Conservation (phyloP, 1,140 invertebrate genomes). For the Papilio polytes region DNA sequence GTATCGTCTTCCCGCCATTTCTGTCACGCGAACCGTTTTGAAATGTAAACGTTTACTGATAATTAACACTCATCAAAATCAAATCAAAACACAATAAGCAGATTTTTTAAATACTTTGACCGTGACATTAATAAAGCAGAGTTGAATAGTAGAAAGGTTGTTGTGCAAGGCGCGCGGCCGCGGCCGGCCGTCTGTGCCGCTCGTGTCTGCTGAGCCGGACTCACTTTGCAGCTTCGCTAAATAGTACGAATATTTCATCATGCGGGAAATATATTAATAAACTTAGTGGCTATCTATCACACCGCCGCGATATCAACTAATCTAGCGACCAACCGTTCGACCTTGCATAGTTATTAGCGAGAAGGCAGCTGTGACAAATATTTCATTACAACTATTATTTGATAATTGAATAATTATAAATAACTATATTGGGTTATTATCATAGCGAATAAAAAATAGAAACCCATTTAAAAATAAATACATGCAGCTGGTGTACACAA, state of each 20-base stretch:
- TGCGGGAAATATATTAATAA: constrained; percentile 37
- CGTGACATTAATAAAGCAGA: neutral
- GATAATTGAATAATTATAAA: too few species aligned
- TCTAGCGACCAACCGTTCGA: neutral
- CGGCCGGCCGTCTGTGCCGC: neutral
- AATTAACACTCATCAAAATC: neutral
- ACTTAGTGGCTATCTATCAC: constrained; percentile 31
- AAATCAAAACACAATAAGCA: neutral
- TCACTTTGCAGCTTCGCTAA: constrained; percentile 30
- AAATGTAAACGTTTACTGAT: neutral
- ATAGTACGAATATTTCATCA: constrained; percentile 38
- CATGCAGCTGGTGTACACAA: too few species aligned
- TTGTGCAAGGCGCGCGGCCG: neutral
- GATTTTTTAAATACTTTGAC: neutral
- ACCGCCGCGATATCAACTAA: constrained; percentile 19
- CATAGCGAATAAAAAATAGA: too few species aligned
- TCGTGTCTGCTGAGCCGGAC: neutral
- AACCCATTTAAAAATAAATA: too few species aligned
- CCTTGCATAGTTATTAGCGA: neutral
- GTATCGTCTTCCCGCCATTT: constrained; percentile 31
- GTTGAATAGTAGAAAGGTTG: neutral
- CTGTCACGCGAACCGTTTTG: neutral
- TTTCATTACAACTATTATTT: neutral
- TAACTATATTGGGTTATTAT: too few species aligned
- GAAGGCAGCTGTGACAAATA: neutral